Evolutionary conservation across 2,113 vertebrate species (phyloP), one percentile per base, ranked within the genome.

Genomic region (Mandrillus leucophaeus): DNA sequence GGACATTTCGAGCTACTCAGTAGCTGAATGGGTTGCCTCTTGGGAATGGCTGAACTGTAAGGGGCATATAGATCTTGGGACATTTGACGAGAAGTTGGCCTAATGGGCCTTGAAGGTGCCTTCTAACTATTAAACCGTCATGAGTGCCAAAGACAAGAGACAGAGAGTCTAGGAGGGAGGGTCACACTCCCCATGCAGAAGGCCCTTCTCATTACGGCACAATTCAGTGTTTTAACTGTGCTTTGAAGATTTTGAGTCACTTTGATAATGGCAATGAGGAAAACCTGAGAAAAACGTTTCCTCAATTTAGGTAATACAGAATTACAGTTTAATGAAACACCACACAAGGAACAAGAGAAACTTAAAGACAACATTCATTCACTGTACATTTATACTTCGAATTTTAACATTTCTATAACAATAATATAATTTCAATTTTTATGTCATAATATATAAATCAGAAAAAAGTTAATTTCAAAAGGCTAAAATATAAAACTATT

Each of bases 371-470:
- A 70, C 18, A 80, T 80, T 92, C 20, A 92, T 25, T 88, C 35
- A 35, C 23, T 92, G 55, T 5, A 66, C 92, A 80, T 83, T 76
- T 89, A 22, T 80, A 92, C n/a, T 70, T 61, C 43, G 80, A 64
- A 88, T 61, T 89, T 92, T 48, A 83, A 90, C 66, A 73, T 73
- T 50, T 92, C 66, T 96, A 14, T 88, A 68, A 78, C 32, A 78
- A 90, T 45, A 6, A 83, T 40, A 52, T 48, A 61, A 80, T 96
- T 96, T 97, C 30, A 61, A 68, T 76, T 87, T 96, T 73, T 68
- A 81, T 45, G 82, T 84, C 38, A 88, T 75, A 94, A 57, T n/a
- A 61, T 43, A 16, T 55, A 83, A 72, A 88, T 93, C 76, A 57
- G 40, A 88, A 73, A 93, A 70, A 91, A 48, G 22, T 83, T 70